Evolutionary conservation across 1,140 invertebrate genomes (phyloP).

Genomic region (Cyrtorhinus lividipennis): DNA sequence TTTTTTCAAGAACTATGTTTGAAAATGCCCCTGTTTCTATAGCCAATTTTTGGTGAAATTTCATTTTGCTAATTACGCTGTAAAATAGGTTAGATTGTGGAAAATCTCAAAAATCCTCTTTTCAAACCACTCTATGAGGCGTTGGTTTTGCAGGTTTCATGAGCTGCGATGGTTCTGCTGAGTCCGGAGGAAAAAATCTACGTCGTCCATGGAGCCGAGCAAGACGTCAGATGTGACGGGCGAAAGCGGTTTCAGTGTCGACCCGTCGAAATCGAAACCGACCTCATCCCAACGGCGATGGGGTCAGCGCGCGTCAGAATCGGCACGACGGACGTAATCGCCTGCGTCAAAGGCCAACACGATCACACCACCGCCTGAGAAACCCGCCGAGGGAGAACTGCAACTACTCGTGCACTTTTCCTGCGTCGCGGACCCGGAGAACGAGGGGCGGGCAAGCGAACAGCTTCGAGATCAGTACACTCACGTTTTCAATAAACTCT

Average conservation of each 20-base stretch:
- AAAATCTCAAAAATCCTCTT: no score
- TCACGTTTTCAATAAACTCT: constrained; percentile 6
- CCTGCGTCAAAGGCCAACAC: constrained; percentile 15
- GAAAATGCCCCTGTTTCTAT: no score
- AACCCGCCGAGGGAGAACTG: constrained; percentile 12
- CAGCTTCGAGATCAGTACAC: constrained; percentile 10
- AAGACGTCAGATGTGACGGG: constrained; percentile 14
- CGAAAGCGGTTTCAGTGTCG: constrained; percentile 8
- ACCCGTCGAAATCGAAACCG: constrained; percentile 13
- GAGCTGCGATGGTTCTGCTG: constrained; percentile 11
- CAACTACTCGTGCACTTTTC: constrained; percentile 14
- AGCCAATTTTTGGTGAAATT: no score
- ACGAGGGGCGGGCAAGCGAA: constrained; percentile 11
- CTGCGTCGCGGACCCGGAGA: background rate
- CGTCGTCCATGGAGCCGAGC: constrained; percentile 5
- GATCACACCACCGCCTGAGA: background rate
- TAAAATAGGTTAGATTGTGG: no score
- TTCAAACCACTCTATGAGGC: no score
- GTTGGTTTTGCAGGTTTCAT: no score
- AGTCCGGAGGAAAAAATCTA: constrained; percentile 15
- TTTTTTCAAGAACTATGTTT: no score
- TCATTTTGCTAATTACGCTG: no score
- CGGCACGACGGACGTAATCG: constrained; percentile 16
- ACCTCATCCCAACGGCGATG: constrained; percentile 9
- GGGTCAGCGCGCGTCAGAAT: constrained; percentile 11